A percentile compares a stretch with the other conserved stretches of the same genome.
phyloP scores from a whole-genome alignment of 2,113 vertebrate species.

The Sakesphorus luctuosus region DNA sequence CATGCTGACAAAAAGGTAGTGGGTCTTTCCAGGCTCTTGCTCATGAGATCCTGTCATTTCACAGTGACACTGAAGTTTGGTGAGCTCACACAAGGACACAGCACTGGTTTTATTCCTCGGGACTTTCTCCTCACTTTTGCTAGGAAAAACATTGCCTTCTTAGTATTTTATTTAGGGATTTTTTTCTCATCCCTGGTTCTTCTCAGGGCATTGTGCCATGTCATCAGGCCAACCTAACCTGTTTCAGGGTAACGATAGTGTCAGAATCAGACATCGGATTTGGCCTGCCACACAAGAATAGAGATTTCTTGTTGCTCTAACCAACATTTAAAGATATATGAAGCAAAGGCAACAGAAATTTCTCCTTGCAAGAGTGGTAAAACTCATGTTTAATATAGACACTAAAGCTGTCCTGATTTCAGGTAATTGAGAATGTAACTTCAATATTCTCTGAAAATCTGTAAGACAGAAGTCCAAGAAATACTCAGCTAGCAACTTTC shows the following conservation, averaged over 20 bases:
- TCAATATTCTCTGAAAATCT: neutral
- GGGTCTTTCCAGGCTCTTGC: neutral
- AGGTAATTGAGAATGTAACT: neutral
- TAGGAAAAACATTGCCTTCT: neutral
- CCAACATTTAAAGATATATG: neutral
- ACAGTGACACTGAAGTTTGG: neutral
- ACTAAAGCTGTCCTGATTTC: neutral
- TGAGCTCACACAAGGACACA: neutral
- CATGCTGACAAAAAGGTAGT: neutral
- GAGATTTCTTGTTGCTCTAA: neutral
- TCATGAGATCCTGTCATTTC: neutral
- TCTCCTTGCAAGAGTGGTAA: neutral
- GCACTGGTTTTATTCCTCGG: neutral
- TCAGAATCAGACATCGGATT: neutral
- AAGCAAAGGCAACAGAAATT: neutral
- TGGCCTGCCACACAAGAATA: neutral
- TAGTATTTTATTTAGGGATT: neutral
- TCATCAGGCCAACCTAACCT: neutral
- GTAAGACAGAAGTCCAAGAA: neutral
- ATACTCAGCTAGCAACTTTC: neutral
- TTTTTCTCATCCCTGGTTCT: neutral
- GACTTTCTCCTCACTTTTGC: neutral
- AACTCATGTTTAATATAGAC: neutral
- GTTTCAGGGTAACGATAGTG: neutral
- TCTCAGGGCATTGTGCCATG: neutral